A percentile compares a stretch with the other conserved stretches of the same genome.
These are phyloP conservation scores for Pseudococcus longispinus DNA, from an alignment of 2,888 invertebrate genomes.

Conservation along the genomic window DNA sequence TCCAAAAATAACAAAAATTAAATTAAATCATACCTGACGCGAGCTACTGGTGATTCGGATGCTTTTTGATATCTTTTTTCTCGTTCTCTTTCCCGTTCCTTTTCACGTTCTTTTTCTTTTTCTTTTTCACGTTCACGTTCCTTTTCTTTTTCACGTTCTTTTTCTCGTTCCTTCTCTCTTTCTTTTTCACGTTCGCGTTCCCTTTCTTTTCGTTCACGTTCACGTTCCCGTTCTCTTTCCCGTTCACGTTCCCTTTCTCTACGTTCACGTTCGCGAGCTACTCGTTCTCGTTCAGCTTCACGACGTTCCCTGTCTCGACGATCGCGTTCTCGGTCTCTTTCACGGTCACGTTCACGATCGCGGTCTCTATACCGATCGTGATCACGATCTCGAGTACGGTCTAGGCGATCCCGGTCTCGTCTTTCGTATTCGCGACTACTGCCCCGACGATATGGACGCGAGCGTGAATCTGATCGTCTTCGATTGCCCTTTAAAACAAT, in stretches of 20 bases:
- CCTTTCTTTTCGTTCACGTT: conserved; percentile 60
- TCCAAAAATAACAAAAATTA: neutral
- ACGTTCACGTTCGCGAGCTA: conserved; percentile 58
- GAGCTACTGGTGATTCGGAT: conserved; percentile 11
- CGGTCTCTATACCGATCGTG: neutral
- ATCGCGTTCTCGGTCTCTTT: conserved; percentile 8
- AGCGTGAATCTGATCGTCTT: conserved; percentile 57
- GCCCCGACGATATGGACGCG: conserved; percentile 54
- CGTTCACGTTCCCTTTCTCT: conserved; percentile 62
- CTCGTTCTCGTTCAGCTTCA: conserved; percentile 49
- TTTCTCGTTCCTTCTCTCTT: conserved; percentile 60
- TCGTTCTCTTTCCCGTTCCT: conserved; percentile 53
- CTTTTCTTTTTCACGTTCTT: conserved; percentile 60
- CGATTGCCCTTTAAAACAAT: conserved; percentile 48
- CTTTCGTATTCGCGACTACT: conserved; percentile 54
- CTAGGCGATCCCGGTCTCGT: conserved; percentile 34
- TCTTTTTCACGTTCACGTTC: conserved; percentile 60
- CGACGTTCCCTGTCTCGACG: conserved; percentile 48
- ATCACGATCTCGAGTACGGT: neutral
- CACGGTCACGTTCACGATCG: neutral
- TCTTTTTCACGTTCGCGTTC: conserved; percentile 62
- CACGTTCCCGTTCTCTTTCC: conserved; percentile 54
- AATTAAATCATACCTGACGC: conserved; percentile 2
- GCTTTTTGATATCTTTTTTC: conserved; percentile 45
- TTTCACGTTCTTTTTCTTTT: conserved; percentile 58